Conservation (phyloP, 2,113 vertebrate genomes). For the Glaucidium brasilianum region DNA sequence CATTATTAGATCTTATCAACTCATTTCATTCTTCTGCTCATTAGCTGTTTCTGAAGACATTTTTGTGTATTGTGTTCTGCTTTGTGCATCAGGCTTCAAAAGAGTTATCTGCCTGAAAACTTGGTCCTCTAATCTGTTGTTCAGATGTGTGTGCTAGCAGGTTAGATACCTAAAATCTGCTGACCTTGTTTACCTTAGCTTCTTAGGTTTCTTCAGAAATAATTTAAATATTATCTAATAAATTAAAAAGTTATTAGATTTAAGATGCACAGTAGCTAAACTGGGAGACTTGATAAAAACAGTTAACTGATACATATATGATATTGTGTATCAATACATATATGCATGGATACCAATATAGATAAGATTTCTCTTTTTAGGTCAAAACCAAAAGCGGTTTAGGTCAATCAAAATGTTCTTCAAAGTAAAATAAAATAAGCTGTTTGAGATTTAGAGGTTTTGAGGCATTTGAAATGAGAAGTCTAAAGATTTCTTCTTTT, state of each 20-base stretch:
- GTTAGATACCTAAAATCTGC: neutral
- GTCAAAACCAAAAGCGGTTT: neutral
- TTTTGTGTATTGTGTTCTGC: neutral
- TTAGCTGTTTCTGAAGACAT: neutral
- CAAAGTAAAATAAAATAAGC: neutral
- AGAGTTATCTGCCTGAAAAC: neutral
- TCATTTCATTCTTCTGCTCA: neutral
- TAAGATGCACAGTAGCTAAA: neutral
- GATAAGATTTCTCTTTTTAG: neutral
- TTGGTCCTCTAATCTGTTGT: neutral
- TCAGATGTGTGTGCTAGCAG: neutral
- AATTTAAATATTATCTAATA: neutral
- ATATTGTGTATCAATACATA: neutral
- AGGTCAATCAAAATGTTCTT: neutral
- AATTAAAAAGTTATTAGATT: neutral
- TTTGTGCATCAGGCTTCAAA: neutral
- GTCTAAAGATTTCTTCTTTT: neutral
- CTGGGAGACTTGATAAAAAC: neutral
- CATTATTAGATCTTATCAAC: neutral
- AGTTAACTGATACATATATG: rapidly evolving
- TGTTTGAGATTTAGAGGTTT: neutral
- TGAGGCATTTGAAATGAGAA: neutral
- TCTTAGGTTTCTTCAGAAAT: neutral
- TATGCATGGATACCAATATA: neutral
- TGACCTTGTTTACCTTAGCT: neutral